Evolutionary conservation across 2,113 vertebrate genomes (phyloP), one percentile per base, ranked within the genome.

Genomic region (Montifringilla adamsi): DNA sequence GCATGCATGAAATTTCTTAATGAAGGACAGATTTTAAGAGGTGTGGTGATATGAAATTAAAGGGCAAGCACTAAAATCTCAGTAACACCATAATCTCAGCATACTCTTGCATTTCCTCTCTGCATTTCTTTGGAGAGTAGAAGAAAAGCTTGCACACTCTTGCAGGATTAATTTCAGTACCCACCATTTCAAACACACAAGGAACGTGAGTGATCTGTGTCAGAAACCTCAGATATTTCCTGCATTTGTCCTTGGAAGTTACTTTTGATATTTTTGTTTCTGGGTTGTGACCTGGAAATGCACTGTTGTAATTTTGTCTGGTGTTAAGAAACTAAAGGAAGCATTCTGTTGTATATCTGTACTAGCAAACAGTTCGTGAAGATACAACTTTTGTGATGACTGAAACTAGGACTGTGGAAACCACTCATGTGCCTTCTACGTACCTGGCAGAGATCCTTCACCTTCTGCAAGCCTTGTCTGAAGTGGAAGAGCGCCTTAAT

Each of bases 401-500:
- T 63, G 97, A 98, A 97, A 96, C 97, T 84, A 92, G 97, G 96
- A 95, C 97, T 97, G 59, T 97, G 98, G 99, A 99, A 96, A 97
- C 98, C 82, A 97, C 98, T 92, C 97, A 98, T 64, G 97, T 98
- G 98, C 98, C 98, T 98, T 98, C 98, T 98, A 87, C 97, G 43
- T 99, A 99, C 87, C 97, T 99, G 73, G 96, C 97, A 94, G 99
- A 99, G 97, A 98, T 99, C 94, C 98, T 98, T 95, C 97, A 96
- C 20, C 96, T 99, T 89, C 97, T 98, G 76, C 98, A 98, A 93
- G 98, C 97, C 28, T 98, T 99, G 93, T 98, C 98, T 24, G 98
- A 99, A 97, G 98, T 98, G 35, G 98, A 99, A 96, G 98, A 98
- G 87, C 97, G 98, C 93, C 98, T 99, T 96, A 99, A 98, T 97